Conservation (phyloP, 2,888 invertebrate genomes). For the Zeuzera pyrina region DNA sequence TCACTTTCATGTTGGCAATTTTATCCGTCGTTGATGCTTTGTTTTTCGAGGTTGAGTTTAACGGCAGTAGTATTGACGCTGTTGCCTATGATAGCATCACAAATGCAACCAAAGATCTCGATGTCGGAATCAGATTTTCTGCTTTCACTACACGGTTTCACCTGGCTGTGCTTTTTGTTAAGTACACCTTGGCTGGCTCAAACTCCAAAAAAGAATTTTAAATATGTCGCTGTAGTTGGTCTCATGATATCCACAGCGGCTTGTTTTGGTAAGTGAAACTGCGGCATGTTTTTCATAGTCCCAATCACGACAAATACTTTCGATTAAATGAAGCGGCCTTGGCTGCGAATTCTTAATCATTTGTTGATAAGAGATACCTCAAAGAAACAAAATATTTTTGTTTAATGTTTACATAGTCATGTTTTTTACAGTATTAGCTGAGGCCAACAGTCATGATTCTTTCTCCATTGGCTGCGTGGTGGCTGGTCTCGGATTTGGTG, state of each 20-base stretch:
- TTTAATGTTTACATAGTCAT: slow-evolving; percentile 3
- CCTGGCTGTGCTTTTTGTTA: slow-evolving; percentile 61
- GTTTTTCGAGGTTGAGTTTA: slow-evolving; percentile 45
- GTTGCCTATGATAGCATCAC: slow-evolving; percentile 48
- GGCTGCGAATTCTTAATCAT: no score
- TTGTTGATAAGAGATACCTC: not conserved
- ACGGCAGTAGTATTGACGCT: slow-evolving; percentile 44
- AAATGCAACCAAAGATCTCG: slow-evolving; percentile 47
- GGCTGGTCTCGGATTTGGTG: slow-evolving; percentile 66
- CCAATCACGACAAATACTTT: no score
- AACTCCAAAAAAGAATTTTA: slow-evolving; percentile 58
- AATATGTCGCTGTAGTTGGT: slow-evolving; percentile 47
- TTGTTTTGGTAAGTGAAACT: slow-evolving; percentile 50
- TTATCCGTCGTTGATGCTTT: slow-evolving; percentile 55
- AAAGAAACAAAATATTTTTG: not conserved
- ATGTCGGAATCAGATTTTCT: slow-evolving; percentile 52
- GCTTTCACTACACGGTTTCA: slow-evolving; percentile 56
- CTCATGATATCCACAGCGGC: slow-evolving; percentile 43
- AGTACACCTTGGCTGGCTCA: slow-evolving; percentile 58
- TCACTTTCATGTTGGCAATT: slow-evolving; percentile 60
- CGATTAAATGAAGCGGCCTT: no score
- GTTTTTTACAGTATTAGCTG: slow-evolving; percentile 44
- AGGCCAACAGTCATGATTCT: slow-evolving; percentile 50
- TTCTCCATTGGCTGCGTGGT: slow-evolving; percentile 64
- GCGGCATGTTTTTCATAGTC: no score